Conservation (phyloP, 2,797 vertebrate genomes). For the Falco naumanni region DNA sequence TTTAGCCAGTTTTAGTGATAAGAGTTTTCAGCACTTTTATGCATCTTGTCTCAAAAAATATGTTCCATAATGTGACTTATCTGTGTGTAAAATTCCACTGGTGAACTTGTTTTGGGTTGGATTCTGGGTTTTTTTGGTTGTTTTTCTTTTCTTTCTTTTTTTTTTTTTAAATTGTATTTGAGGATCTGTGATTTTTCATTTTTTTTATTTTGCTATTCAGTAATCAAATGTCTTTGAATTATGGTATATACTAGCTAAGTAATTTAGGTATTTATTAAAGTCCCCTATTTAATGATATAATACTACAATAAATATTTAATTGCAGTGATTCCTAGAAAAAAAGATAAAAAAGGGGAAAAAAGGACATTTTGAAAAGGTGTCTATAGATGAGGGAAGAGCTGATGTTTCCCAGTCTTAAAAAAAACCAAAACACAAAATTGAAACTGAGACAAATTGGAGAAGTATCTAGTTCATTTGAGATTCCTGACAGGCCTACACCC, state of each 20-base stretch:
- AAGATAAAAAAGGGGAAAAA: neutral
- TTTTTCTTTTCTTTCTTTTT: neutral
- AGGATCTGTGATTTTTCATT: fast-evolving
- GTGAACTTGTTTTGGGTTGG: neutral
- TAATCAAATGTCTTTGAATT: neutral
- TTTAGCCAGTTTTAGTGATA: neutral
- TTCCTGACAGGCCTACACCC: neutral
- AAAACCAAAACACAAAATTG: neutral
- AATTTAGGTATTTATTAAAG: neutral
- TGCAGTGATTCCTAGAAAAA: neutral
- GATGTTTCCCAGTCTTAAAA: neutral
- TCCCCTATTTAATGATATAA: neutral
- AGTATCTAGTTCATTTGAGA: neutral
- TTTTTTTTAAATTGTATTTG: neutral
- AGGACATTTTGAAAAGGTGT: neutral
- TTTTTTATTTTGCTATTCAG: neutral
- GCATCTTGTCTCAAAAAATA: neutral
- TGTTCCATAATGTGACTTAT: neutral
- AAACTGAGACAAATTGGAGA: neutral
- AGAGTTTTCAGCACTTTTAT: neutral
- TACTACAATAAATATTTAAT: neutral
- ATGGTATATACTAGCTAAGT: neutral
- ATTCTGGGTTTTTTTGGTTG: neutral
- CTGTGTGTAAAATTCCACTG: neutral
- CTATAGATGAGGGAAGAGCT: neutral